These are phyloP conservation scores for Cichlasoma orientale DNA, from an alignment of 2,797 vertebrate genomes.

Conservation along the genomic window DNA sequence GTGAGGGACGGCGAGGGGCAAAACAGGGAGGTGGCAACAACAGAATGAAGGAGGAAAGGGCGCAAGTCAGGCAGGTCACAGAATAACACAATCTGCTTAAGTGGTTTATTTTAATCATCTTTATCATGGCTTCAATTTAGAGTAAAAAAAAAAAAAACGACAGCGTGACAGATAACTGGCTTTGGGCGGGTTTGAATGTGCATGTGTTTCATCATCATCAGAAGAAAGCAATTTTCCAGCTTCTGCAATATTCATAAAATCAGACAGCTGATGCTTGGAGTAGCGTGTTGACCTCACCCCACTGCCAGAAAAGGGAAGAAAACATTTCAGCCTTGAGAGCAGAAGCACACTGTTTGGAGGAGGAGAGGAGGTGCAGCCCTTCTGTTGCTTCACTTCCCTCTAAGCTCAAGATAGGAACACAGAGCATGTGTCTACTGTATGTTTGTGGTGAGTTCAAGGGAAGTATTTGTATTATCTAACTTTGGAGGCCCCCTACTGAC, in stretches of 20 bases:
- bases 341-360: slow-evolving; percentile 1
- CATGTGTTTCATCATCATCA: neutral
- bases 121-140: neutral
- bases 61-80: slow-evolving; percentile 30
- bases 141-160: neutral
- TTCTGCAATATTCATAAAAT: slow-evolving; percentile 25
- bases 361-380: neutral
- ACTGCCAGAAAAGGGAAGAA: slow-evolving; percentile 25
- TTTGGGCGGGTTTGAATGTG: neutral
- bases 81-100: slow-evolving; percentile 45
- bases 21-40: neutral
- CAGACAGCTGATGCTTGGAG: neutral
- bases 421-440: neutral
- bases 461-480: neutral
- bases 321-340: slow-evolving; percentile 3
- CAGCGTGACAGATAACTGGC: neutral
- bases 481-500: slow-evolving; percentile 68
- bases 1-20: slow-evolving; percentile 31
- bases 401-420: neutral
- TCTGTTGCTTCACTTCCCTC: slow-evolving; percentile 38
- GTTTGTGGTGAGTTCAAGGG: neutral
- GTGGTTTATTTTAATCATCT: slow-evolving; percentile 36
- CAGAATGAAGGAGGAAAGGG: slow-evolving; percentile 28
- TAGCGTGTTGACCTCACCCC: slow-evolving; percentile 4
- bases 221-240: neutral